A percentile compares a stretch with the other conserved stretches of the same genome.
phyloP scores from a whole-genome alignment of 2,888 invertebrate genomes.

The Cantharis lateralis region DNA sequence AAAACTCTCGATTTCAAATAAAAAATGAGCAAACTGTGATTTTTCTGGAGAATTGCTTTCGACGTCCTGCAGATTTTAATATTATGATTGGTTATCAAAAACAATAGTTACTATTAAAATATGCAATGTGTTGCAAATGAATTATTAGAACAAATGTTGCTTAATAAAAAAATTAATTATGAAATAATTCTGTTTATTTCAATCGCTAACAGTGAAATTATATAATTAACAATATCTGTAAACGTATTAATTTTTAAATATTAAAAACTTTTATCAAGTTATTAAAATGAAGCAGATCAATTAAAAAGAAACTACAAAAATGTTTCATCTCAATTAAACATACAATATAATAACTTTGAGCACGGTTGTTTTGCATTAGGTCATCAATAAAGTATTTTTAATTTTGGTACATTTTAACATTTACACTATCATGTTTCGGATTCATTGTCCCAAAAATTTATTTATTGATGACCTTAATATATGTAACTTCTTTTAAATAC shows the following conservation, averaged over 20 bases:
- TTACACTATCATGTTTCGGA: background rate
- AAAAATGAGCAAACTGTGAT: conserved; percentile 39
- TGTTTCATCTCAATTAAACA: background rate
- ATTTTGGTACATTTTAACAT: background rate
- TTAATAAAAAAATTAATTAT: background rate
- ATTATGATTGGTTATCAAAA: conserved; percentile 50
- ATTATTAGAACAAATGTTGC: background rate
- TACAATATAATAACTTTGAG: background rate
- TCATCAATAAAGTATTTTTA: background rate
- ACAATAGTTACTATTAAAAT: conserved; percentile 12
- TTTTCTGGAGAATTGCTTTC: conserved; percentile 48
- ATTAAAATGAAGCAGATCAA: background rate
- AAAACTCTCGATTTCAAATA: conserved; percentile 40
- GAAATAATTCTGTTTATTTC: background rate
- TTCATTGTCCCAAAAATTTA: background rate
- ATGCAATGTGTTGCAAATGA: background rate
- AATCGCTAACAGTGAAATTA: background rate
- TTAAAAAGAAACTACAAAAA: background rate
- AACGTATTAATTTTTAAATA: background rate
- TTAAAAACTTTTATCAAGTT: background rate
- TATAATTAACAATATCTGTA: background rate
- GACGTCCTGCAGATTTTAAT: conserved; percentile 50
- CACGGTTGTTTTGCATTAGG: background rate
- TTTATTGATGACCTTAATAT: background rate
- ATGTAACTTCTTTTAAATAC: background rate